Conservation (phyloP, 2,888 invertebrate species). For the Orchesella flavescens region DNA sequence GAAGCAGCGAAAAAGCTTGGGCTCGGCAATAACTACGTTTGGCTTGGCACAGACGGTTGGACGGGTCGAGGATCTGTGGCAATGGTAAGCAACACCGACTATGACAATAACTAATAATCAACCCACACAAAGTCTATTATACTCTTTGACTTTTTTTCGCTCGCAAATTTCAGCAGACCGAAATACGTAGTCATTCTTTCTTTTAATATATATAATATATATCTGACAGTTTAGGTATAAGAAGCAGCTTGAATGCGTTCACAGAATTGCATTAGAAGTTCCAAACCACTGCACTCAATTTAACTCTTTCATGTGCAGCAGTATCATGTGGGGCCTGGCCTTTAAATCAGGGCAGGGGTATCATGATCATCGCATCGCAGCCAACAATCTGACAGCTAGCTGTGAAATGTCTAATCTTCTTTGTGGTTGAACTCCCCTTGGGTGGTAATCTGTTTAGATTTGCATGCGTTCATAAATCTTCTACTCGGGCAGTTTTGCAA, state of each 20-base stretch:
- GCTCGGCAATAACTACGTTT: slow-evolving; percentile 74
- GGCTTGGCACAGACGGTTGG: slow-evolving; percentile 78
- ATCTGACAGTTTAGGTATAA: too few relatives aligned
- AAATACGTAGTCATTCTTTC: too few relatives aligned
- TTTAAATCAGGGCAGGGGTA: not conserved
- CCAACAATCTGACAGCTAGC: not conserved
- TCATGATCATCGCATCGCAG: not conserved
- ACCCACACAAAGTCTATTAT: too few relatives aligned
- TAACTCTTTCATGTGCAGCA: too few relatives aligned
- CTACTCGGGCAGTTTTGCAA: not conserved
- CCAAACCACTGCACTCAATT: too few relatives aligned
- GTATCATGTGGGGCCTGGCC: not conserved
- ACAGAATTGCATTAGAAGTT: too few relatives aligned
- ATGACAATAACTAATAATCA: too few relatives aligned
- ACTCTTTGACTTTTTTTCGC: too few relatives aligned
- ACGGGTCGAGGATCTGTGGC: slow-evolving; percentile 74
- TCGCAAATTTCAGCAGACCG: too few relatives aligned
- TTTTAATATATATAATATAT: too few relatives aligned
- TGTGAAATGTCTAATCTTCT: slow-evolving; percentile 18
- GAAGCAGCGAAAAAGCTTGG: slow-evolving; percentile 74
- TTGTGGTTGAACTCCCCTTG: not conserved
- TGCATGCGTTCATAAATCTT: slow-evolving; percentile 14
- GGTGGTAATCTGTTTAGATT: slow-evolving; percentile 14
- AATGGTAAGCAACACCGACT: slow-evolving; percentile 36
- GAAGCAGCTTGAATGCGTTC: too few relatives aligned